phyloP scores from a whole-genome alignment of 2,797 vertebrate genomes.

The Anomalospiza imberbis region DNA sequence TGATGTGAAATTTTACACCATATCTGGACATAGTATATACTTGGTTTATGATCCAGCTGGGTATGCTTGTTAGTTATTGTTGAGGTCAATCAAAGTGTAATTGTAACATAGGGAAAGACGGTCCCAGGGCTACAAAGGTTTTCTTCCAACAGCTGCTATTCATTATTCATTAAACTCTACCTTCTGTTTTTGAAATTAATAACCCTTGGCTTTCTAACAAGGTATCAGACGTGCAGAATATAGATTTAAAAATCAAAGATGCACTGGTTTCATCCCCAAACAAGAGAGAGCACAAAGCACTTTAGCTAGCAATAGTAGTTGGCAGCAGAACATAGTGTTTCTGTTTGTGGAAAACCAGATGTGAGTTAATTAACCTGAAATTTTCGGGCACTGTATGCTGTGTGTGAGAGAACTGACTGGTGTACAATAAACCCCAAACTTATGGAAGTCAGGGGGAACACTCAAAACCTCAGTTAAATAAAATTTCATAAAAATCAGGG shows the following conservation, averaged over 20 bases:
- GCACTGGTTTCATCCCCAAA: not conserved
- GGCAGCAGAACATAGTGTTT: slow-evolving; percentile 1
- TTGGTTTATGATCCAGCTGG: slow-evolving; percentile 62
- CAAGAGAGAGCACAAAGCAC: not conserved
- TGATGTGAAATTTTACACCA: slow-evolving; percentile 69
- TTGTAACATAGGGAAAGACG: slow-evolving; percentile 55
- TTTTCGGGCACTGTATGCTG: not conserved
- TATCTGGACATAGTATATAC: slow-evolving; percentile 53
- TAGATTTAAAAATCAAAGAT: slow-evolving; percentile 38
- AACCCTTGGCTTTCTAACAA: slow-evolving; percentile 54
- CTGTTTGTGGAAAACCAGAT: slow-evolving; percentile 45
- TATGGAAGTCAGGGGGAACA: not conserved
- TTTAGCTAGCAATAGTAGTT: not conserved
- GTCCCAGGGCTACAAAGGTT: slow-evolving; percentile 56
- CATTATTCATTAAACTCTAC: slow-evolving; percentile 66
- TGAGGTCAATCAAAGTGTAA: slow-evolving; percentile 72
- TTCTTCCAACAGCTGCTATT: slow-evolving; percentile 69
- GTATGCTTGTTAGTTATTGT: slow-evolving; percentile 63
- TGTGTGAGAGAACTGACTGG: not conserved
- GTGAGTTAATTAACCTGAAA: slow-evolving; percentile 32
- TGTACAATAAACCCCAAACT: not conserved
- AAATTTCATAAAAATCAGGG: not conserved
- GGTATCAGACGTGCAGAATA: slow-evolving; percentile 11
- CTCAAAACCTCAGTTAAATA: not conserved
- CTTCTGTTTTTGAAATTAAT: slow-evolving; percentile 67